Conservation (phyloP, 2,888 invertebrate genomes). For the Lasioglossum morio region DNA sequence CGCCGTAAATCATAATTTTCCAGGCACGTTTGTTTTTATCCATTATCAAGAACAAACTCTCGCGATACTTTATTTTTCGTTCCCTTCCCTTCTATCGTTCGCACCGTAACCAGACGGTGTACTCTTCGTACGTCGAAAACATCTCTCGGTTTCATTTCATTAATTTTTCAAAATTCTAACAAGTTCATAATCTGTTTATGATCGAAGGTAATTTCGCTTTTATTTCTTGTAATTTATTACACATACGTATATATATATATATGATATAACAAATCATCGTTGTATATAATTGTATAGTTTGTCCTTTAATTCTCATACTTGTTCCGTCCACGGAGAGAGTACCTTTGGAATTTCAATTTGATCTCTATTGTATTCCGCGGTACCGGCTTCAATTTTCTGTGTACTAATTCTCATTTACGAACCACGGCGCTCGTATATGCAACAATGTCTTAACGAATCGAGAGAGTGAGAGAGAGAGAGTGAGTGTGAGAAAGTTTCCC, state of each 20-base stretch:
- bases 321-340: neutral
- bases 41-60: conserved; percentile 1
- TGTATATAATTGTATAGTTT: conserved; percentile 23
- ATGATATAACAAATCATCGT: neutral
- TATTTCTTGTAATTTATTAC: neutral
- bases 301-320: neutral
- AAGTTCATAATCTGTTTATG: neutral
- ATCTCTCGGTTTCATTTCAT: neutral
- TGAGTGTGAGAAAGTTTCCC: neutral
- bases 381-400: neutral
- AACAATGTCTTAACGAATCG: neutral
- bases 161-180: conserved; percentile 13
- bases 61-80: conserved; percentile 1
- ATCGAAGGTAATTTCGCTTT: neutral
- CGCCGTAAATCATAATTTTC: neutral
- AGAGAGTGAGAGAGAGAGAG: neutral
- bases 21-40: conserved; percentile 16
- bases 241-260: neutral
- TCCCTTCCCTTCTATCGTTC: conserved; percentile 1
- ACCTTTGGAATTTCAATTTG: neutral
- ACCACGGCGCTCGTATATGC: conserved; percentile 5
- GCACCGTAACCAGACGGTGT: neutral
- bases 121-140: neutral
- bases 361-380: neutral
- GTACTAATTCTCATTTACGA: conserved; percentile 8